Evolutionary conservation across 2,888 invertebrate genomes (phyloP).

Genomic region (Tetanocera ferruginea): DNA sequence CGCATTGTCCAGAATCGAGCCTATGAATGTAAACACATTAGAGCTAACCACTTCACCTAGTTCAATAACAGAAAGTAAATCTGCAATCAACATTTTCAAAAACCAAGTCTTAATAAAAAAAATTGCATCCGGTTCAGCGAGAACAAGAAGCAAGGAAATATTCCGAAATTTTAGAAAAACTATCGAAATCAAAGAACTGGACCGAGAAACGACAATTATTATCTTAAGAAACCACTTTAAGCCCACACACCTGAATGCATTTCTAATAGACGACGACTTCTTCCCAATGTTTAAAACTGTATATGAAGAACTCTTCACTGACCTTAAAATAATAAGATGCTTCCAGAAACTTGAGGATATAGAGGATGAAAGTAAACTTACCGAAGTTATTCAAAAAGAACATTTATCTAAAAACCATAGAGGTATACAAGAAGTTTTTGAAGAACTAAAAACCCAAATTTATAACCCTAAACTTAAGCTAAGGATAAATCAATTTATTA

Average conservation of each 20-base stretch:
- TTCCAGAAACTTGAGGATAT: background rate
- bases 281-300: background rate
- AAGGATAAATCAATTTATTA: slow-evolving; percentile 41
- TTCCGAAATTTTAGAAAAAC: background rate
- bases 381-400: background rate
- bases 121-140: background rate
- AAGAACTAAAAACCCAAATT: slow-evolving; percentile 1
- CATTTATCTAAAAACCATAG: background rate
- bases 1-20: background rate
- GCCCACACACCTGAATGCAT: background rate
- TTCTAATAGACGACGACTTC: background rate
- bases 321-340: background rate
- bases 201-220: background rate
- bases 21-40: background rate
- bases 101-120: background rate
- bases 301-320: background rate
- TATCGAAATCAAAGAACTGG: background rate
- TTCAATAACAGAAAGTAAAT: background rate
- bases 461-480: slow-evolving; percentile 11
- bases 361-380: background rate
- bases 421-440: background rate
- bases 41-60: background rate
- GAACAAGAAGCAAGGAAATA: background rate
- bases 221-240: background rate
- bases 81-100: slow-evolving; percentile 5